Base-by-base conservation (phyloP, 2,113 vertebrate genomes). In the Eurystomus gularis region DNA sequence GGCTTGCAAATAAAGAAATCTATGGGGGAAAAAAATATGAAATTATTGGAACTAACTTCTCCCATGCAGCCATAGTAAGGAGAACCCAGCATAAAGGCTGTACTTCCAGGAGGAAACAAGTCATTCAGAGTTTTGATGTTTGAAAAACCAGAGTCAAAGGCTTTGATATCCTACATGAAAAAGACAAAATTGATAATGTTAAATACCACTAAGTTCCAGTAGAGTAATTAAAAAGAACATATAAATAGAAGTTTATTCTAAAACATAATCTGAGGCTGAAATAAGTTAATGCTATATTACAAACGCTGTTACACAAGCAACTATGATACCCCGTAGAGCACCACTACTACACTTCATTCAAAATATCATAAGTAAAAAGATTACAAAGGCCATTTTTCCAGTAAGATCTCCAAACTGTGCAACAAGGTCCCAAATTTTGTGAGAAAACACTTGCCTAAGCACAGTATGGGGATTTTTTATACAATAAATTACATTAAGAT, bases 51-150 rank as follows among this genome's bases (percentile, higher is more conserved):
- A 97, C 98, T 97, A 93, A 99, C 99, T 98, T 99, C 99, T 96
- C 99, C 99, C 97, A 98, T 98, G 95, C 99, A 98, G 57, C 99
- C 99, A 3, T 99, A 99, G 97, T 99, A 99, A 14, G 99, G 99
- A 76, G 98, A 98, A 77, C 99, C 99, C 96, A 99, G 98, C 99
- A 99, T 99, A 97, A 99, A 99, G 73, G 99, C 99, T 13, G 97
- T 97, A 83, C 98, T 99, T 90, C 98, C 94, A 55, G 96, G 98
- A 92, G 99, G 98, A 96, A 99, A 99, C 57, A 99, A 98, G 65
- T 99, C 99, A 58, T 99, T 99, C 95, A 99, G 86, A 61, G 99
- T 99, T 96, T 97, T 99, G 94, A 99, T 99, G 86, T 78, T 98
- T 70, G 98, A 98, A 93, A 98, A 98, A 70, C 97, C 98, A 4